Evolutionary conservation across 53 echinoderm and acorn worm genomes (phyloP).

Genomic region (Astropecten irregularis): DNA sequence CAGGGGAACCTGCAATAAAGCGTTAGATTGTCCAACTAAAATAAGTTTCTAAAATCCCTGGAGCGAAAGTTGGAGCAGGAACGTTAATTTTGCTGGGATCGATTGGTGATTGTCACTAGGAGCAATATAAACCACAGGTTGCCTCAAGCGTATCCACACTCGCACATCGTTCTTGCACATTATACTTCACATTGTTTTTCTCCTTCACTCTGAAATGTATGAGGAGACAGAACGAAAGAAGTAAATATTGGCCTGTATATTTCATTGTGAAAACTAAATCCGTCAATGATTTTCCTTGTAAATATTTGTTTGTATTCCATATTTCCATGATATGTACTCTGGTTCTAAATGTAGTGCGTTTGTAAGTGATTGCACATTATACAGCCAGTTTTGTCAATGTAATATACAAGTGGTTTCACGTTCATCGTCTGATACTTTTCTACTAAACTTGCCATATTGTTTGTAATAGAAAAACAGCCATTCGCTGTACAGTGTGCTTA

Average conservation of each 20-base stretch:
- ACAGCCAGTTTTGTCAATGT: too few relatives aligned
- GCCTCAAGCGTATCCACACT: conserved; percentile 12
- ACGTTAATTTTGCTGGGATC: conserved; percentile 44
- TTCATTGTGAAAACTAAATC: background rate
- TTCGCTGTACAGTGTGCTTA: too few relatives aligned
- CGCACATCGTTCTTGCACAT: conserved; percentile 30
- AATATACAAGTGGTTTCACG: too few relatives aligned
- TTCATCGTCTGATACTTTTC: too few relatives aligned
- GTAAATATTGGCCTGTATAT: background rate
- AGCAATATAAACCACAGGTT: conserved; percentile 17
- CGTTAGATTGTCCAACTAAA: conserved; percentile 35
- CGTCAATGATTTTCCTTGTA: background rate
- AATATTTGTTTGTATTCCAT: background rate
- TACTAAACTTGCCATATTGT: too few relatives aligned
- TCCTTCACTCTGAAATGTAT: conserved; percentile 1
- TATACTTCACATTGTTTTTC: conserved; percentile 34
- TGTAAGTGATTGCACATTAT: too few relatives aligned
- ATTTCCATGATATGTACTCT: background rate
- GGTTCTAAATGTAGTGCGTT: too few relatives aligned
- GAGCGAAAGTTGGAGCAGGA: conserved; percentile 21
- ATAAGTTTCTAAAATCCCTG: conserved; percentile 18
- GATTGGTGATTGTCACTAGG: conserved; percentile 46
- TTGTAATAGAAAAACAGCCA: too few relatives aligned
- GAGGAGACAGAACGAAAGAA: conserved; percentile 1
- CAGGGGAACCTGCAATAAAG: background rate